Percentiles rank a stretch among this genome's conserved stretches.
Evolutionary conservation across 2,888 invertebrate genomes (phyloP).

Genomic region (Parascotia fuliginaria): DNA sequence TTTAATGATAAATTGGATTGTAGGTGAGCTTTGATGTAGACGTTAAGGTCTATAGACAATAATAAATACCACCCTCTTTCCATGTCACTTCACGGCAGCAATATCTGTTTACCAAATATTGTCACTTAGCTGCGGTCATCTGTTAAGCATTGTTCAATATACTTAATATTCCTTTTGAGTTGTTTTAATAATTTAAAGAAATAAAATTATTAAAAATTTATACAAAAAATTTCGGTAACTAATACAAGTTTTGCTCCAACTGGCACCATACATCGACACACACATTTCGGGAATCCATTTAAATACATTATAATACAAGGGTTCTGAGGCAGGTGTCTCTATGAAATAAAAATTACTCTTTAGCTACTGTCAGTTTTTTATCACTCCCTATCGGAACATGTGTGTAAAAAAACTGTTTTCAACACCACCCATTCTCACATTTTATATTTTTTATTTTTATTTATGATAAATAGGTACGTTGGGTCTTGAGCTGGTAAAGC

Average conservation of each 20-base stretch:
- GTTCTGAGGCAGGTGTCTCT: slow-evolving; percentile 68
- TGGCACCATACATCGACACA: slow-evolving; percentile 43
- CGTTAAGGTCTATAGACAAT: neutral
- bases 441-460: slow-evolving; percentile 20
- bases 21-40: neutral
- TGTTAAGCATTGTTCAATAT: too few relatives aligned
- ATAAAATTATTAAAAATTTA: neutral
- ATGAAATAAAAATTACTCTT: slow-evolving; percentile 65
- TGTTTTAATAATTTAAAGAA: too few relatives aligned
- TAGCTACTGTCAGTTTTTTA: slow-evolving; percentile 62
- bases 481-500: slow-evolving; percentile 17
- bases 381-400: slow-evolving; percentile 30
- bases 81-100: too few relatives aligned
- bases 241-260: neutral
- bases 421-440: slow-evolving; percentile 11
- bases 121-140: too few relatives aligned
- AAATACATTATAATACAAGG: slow-evolving; percentile 75
- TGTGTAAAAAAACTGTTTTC: slow-evolving; percentile 31
- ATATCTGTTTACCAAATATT: too few relatives aligned
- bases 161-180: too few relatives aligned
- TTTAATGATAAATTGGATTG: neutral
- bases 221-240: neutral
- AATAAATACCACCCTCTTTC: too few relatives aligned
- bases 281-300: slow-evolving; percentile 72
- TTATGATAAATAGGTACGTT: slow-evolving; percentile 34